Base-by-base conservation (phyloP, 2,797 vertebrate genomes). In the Botia kubotai region DNA sequence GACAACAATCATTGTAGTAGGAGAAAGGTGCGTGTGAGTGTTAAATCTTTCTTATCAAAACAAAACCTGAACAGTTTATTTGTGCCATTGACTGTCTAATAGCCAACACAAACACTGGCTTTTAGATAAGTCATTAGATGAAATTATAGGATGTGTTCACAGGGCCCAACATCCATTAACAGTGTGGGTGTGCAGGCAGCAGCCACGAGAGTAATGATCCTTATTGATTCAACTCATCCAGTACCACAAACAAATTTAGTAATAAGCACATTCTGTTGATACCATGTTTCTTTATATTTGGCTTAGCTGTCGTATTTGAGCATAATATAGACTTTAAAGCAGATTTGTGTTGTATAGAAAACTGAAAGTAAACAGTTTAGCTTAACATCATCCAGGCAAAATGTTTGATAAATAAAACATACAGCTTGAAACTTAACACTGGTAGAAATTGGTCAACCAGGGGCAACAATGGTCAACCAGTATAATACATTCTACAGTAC, bases 91-190 rank as follows among this genome's bases (percentile, higher is more conserved):
- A 65, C 69, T 26, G 17, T 50, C 73, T 80, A 72, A 82, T 58
- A 77, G 53, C 60, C 12, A 53, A n/a, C 43, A n/a, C 12, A 39
- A 68, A 68, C 57, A 69, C 55, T 68, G 53, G 60, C 71, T 78
- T 50, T 72, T 76, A 71, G 48, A 72, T 70, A 55, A 53, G 29
- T 55, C 71, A n/a, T 82, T 62, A 33, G 57, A 63, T 79, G 69
- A 10, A 50, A 53, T 62, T 70, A 69, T 36, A 39, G 67, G 23
- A 60, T 81, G 66, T 77, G 83, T 76, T 84, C 58, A 73, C 67
- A 63, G 39, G 36, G 21, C 33, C 50, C 57, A 58, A 23, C 63
- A 75, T 79, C 76, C 46, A 81, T 83, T 79, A 75, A 72, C 53
- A 78, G 57, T 60, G 74, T 77, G 82, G 80, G 73, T 53, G 85